A percentile compares a stretch with the other conserved stretches of the same genome.
These are phyloP conservation scores for Cryptocephalus moraei DNA, from an alignment of 2,888 invertebrate genomes.

Conservation along the genomic window DNA sequence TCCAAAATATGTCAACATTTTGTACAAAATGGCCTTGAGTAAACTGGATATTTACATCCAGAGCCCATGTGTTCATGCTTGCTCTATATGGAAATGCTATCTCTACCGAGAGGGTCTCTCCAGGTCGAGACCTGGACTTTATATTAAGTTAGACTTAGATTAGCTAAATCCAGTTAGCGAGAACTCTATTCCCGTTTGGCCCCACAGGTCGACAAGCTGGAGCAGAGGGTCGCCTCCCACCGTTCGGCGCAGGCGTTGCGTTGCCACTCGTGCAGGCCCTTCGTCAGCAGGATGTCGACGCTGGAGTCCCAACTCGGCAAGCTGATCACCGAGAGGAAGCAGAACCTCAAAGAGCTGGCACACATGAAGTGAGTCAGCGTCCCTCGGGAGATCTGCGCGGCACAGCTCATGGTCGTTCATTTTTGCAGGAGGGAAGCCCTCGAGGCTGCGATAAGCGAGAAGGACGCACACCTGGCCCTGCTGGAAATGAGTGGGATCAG, in stretches of 20 bases:
- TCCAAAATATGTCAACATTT: too few species aligned
- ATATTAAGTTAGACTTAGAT: too few species aligned
- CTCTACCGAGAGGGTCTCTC: too few species aligned
- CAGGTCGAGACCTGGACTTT: too few species aligned
- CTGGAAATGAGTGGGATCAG: constrained; percentile 65
- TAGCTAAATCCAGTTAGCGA: too few species aligned
- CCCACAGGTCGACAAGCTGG: constrained; percentile 55
- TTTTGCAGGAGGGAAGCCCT: constrained; percentile 67
- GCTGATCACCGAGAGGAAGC: constrained; percentile 51
- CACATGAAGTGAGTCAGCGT: constrained; percentile 61
- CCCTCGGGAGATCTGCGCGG: too few species aligned
- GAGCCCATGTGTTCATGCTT: neutral
- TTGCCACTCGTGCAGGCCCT: constrained; percentile 57
- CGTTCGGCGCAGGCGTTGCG: constrained; percentile 59
- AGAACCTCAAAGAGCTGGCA: constrained; percentile 63
- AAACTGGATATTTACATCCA: too few species aligned
- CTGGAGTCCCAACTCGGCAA: constrained; percentile 52
- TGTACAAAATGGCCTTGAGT: too few species aligned
- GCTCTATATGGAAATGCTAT: too few species aligned
- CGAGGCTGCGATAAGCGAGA: constrained; percentile 75
- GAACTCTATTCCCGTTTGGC: too few species aligned
- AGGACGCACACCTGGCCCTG: constrained; percentile 77
- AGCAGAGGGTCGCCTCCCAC: constrained; percentile 56
- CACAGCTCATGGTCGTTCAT: neutral
- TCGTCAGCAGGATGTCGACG: constrained; percentile 52